phyloP scores from a whole-genome alignment of 2,888 invertebrate genomes.

The Conops quadrifasciatus region DNA sequence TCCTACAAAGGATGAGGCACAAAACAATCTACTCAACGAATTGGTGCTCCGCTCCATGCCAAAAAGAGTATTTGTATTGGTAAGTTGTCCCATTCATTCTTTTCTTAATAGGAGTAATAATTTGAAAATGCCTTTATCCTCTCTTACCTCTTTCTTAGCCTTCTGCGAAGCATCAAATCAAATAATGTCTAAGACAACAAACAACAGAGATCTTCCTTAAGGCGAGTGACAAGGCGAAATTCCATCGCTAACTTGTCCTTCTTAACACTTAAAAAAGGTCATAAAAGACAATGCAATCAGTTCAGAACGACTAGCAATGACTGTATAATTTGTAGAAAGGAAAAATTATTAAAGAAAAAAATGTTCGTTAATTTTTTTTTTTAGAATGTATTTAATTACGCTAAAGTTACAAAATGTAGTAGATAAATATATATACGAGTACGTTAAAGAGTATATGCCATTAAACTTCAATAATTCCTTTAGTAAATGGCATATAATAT shows the following conservation, averaged over 20 bases:
- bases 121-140: not conserved
- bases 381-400: not conserved
- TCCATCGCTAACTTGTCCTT: not conserved
- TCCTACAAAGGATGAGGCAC: slow-evolving; percentile 59
- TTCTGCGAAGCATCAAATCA: slow-evolving; percentile 56
- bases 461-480: not conserved
- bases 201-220: not conserved
- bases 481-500: slow-evolving; percentile 16
- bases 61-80: slow-evolving; percentile 64
- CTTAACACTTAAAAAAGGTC: not conserved
- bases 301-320: not conserved
- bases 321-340: slow-evolving; percentile 11
- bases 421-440: slow-evolving; percentile 17
- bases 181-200: slow-evolving; percentile 43
- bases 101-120: not conserved
- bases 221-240: not conserved
- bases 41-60: slow-evolving; percentile 64
- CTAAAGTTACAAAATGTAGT: slow-evolving; percentile 21
- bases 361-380: slow-evolving; percentile 9
- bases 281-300: not conserved
- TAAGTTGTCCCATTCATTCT: slow-evolving; percentile 48
- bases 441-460: not conserved
- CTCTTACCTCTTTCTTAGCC: slow-evolving; percentile 48
- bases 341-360: not conserved
- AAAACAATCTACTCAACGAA: slow-evolving; percentile 59